These are phyloP conservation scores for Holcopasites calliopsidis DNA, from an alignment of 1,140 invertebrate genomes.

Conservation along the genomic window DNA sequence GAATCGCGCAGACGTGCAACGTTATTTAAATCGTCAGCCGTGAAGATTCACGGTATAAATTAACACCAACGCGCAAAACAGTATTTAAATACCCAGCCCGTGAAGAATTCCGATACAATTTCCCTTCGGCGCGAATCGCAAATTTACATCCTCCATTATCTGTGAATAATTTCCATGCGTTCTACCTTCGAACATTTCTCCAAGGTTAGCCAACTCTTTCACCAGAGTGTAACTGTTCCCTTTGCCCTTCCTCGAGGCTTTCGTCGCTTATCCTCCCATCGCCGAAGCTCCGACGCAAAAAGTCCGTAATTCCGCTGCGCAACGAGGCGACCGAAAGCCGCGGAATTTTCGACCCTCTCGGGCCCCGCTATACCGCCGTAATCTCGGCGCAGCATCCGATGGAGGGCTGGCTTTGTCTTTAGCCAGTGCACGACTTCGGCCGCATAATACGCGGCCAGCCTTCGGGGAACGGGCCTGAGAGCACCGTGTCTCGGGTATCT, in stretches of 20 bases:
- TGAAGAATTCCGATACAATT: too few species aligned
- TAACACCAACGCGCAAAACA: too few species aligned
- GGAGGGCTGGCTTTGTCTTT: conserved; percentile 50
- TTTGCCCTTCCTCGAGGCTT: too few species aligned
- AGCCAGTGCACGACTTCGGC: conserved; percentile 55
- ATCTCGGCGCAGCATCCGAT: conserved; percentile 50
- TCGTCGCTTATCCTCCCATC: neutral
- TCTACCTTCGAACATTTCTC: too few species aligned
- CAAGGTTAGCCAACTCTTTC: too few species aligned
- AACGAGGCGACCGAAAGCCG: conserved; percentile 3
- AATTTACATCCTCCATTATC: too few species aligned
- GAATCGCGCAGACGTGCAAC: too few species aligned
- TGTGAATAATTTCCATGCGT: too few species aligned
- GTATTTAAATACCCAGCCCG: too few species aligned
- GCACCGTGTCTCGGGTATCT: conserved; percentile 36
- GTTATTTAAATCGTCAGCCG: too few species aligned
- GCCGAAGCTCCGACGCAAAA: neutral
- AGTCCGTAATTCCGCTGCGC: neutral
- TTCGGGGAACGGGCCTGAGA: conserved; percentile 8
- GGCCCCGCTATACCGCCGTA: conserved; percentile 15
- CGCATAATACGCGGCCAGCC: conserved; percentile 54
- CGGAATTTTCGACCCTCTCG: conserved; percentile 3
- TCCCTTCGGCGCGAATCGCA: too few species aligned
- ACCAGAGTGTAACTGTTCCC: neutral
- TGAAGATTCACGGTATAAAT: too few species aligned